A percentile compares a stretch with the other conserved stretches of the same genome.
Conservation (phyloP, 2,797 vertebrate genomes). For the Acrossocheilus fasciatus region DNA sequence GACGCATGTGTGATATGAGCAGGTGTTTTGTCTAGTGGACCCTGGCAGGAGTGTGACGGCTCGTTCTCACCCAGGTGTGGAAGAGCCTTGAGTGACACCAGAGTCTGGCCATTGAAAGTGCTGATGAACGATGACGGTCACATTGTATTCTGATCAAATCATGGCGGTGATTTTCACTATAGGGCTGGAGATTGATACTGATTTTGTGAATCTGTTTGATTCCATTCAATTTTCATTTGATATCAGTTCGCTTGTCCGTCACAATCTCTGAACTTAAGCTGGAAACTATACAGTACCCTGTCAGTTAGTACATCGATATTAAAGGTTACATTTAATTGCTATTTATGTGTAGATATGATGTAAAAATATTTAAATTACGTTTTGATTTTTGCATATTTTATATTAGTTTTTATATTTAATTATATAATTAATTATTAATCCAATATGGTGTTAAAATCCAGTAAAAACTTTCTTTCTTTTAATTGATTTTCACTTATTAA, state of each 20-base stretch:
- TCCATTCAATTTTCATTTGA: neutral
- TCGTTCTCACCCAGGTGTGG: slow-evolving; percentile 50
- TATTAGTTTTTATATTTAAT: neutral
- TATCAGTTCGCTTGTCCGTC: neutral
- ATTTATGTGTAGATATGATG: neutral
- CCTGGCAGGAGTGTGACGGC: neutral
- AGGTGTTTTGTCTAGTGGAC: neutral
- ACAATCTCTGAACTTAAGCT: neutral
- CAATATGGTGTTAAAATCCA: neutral
- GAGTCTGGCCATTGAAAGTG: neutral
- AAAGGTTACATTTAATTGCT: neutral
- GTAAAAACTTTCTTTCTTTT: too few relatives aligned
- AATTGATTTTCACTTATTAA: neutral
- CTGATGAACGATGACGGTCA: slow-evolving; percentile 10
- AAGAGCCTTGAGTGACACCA: neutral
- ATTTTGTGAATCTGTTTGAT: neutral
- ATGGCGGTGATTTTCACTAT: neutral
- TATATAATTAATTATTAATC: neutral
- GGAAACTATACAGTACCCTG: neutral
- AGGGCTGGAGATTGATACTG: neutral
- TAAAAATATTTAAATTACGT: neutral
- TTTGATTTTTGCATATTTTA: neutral
- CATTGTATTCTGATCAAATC: neutral
- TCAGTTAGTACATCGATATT: neutral
- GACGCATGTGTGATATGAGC: slow-evolving; percentile 36